Evolutionary conservation across 2,113 vertebrate genomes (phyloP), one percentile per base, ranked within the genome.

Genomic region (Nymphicus hollandicus): DNA sequence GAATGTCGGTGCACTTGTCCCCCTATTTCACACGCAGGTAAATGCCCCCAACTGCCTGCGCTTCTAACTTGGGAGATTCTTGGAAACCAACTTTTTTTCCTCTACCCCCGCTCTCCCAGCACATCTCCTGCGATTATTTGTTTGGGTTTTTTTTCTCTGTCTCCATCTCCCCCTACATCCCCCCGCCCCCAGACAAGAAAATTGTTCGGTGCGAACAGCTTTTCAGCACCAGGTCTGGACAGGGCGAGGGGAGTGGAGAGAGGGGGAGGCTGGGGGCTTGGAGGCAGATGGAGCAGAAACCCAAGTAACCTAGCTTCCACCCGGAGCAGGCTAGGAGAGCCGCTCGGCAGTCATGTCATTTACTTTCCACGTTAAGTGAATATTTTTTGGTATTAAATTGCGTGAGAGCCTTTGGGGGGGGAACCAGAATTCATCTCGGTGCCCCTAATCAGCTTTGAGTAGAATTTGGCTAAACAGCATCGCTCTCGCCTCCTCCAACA

Each of bases 211-310:
- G 77, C 89, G 39, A 66, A 73, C 50, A 63, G 84, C 55, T 85
- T 96, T 94, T 94, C 95, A 93, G 95, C 95, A 91, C 65, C 85
- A 37, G 50, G 19, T 79, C 78, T 94, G 87, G 70, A 79, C 91
- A 89, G 85, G 73, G 87, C 73, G 81, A 87, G 33, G 46, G 63
- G 66, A 92, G 13, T 2, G 66, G 55, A 9, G 18, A 53, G 49
- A 17, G 28, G 81, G 41, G 39, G 44, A 74, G 47, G 76, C 46
- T 47, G 65, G 65, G 61, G 85, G 53, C 50, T 84, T 10, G 15
- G 14, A 84, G 49, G 88, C 81, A 89, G 85, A 68, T 64, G 85
- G 78, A 79, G 39, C 41, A 81, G 71, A 68, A 94, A 76, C 55
- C 47, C 71, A 44, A 52, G 56, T 53, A 82, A 60, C 25, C 44